Percentiles rank a stretch among this genome's conserved stretches.
Conservation (phyloP, 2,888 invertebrate species). For the Megamerina dolium region DNA sequence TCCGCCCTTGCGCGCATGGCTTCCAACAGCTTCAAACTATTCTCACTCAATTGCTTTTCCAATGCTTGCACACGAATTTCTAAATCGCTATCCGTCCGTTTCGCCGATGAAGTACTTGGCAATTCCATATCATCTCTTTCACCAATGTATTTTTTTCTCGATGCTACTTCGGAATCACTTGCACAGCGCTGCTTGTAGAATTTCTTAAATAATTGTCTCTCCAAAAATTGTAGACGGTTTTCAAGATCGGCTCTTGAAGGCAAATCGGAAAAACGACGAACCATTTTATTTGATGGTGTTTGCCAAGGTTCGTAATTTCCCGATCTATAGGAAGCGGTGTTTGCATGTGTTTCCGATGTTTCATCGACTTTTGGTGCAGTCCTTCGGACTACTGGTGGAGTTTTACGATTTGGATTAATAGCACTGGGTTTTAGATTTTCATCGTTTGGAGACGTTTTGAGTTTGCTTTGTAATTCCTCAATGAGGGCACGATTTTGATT, state of each 20-base stretch:
- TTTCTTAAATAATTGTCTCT: constrained; percentile 40
- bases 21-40: constrained; percentile 33
- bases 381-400: constrained; percentile 21
- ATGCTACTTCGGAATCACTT: constrained; percentile 48
- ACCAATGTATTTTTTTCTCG: constrained; percentile 20
- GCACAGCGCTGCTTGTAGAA: constrained; percentile 45
- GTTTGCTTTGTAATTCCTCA: constrained; percentile 37
- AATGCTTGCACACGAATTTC: constrained; percentile 39
- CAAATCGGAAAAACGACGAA: constrained; percentile 46
- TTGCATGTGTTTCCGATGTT: constrained; percentile 46
- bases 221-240: constrained; percentile 42
- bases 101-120: constrained; percentile 27
- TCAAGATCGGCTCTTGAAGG: constrained; percentile 45
- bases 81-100: constrained; percentile 17
- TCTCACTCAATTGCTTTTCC: constrained; percentile 40
- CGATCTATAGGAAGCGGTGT: constrained; percentile 41
- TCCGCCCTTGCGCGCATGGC: constrained; percentile 25
- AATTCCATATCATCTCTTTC: constrained; percentile 19
- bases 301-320: constrained; percentile 38
- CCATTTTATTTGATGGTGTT: constrained; percentile 29
- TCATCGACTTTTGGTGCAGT: constrained; percentile 36
- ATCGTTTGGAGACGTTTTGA: constrained; percentile 27
- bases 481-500: constrained; percentile 34
- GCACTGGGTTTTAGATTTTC: constrained; percentile 36
- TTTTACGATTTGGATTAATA: constrained; percentile 31